Conservation (phyloP, 1,140 invertebrate species). For the Anthonomus grandis region DNA sequence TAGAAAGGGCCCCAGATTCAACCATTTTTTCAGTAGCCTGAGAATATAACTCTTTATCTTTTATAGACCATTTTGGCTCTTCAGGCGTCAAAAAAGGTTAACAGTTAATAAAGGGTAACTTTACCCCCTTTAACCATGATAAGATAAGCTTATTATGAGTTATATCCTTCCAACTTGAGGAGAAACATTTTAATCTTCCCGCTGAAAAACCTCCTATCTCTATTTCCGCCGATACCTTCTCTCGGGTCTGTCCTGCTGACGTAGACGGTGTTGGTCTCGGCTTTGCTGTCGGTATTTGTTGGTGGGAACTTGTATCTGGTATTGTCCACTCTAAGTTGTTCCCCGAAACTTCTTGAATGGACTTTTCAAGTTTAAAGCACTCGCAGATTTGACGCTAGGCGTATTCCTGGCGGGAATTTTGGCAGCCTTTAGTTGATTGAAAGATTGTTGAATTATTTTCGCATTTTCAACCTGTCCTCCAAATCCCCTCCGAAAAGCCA, state of each 20-base stretch:
- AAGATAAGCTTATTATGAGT: neutral
- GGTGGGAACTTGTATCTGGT: neutral
- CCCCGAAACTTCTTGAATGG: neutral
- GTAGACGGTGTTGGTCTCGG: too few relatives aligned
- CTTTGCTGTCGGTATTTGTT: neutral
- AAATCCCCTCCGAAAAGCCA: neutral
- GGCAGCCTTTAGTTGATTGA: neutral
- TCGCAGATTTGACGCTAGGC: neutral
- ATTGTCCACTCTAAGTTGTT: neutral
- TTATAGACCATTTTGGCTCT: neutral
- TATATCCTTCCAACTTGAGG: neutral
- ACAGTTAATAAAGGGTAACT: neutral
- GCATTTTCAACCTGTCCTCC: neutral
- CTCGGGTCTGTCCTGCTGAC: neutral
- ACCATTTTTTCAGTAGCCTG: neutral
- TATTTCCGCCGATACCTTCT: neutral
- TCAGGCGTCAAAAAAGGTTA: neutral
- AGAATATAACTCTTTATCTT: neutral
- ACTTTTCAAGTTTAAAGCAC: too few relatives aligned
- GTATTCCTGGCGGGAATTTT: neutral
- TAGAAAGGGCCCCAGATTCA: conserved; percentile 6
- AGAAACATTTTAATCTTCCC: neutral
- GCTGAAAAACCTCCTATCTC: too few relatives aligned
- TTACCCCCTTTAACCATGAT: neutral
- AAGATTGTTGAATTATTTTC: neutral